phyloP scores from a whole-genome alignment of 2,797 vertebrate genomes.

The Eremophila alpestris region DNA sequence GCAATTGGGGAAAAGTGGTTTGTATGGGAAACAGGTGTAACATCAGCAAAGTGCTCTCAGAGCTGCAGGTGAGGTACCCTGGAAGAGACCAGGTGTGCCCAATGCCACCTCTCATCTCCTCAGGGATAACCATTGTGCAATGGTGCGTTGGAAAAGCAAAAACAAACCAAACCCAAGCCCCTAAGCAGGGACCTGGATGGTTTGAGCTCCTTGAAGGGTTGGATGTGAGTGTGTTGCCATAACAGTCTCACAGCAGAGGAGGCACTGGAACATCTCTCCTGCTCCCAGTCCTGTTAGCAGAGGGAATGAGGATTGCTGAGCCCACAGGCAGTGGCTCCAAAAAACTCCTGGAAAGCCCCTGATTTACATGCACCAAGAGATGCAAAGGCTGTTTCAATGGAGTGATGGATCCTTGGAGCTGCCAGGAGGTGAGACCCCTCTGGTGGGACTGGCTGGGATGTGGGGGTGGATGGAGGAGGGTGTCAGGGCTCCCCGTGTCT shows the following conservation, averaged over 20 bases:
- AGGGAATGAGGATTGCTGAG: not conserved
- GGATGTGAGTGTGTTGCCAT: not conserved
- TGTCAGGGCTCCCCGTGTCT: not conserved
- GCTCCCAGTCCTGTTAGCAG: not conserved
- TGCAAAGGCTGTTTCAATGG: not conserved
- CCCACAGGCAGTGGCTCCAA: not conserved
- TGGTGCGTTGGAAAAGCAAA: not conserved
- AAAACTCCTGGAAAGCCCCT: not conserved
- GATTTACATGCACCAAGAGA: not conserved
- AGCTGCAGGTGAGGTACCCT: not conserved
- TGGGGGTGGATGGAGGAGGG: not conserved
- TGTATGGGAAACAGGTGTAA: not conserved
- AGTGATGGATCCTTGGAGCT: not conserved
- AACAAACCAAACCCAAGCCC: not conserved
- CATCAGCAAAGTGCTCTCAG: rapidly evolving
- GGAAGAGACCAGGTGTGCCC: not conserved
- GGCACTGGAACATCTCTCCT: not conserved
- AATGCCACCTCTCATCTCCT: not conserved
- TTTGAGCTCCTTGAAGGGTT: not conserved
- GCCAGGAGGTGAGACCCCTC: not conserved
- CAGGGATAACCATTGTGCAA: rapidly evolving
- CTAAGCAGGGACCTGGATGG: not conserved
- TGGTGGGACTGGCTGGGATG: not conserved
- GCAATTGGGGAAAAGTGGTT: not conserved
- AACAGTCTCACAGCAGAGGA: not conserved